A percentile compares a stretch with the other conserved stretches of the same genome.
These are phyloP conservation scores for Eumeta japonica DNA, from an alignment of 1,140 invertebrate species.

Conservation along the genomic window DNA sequence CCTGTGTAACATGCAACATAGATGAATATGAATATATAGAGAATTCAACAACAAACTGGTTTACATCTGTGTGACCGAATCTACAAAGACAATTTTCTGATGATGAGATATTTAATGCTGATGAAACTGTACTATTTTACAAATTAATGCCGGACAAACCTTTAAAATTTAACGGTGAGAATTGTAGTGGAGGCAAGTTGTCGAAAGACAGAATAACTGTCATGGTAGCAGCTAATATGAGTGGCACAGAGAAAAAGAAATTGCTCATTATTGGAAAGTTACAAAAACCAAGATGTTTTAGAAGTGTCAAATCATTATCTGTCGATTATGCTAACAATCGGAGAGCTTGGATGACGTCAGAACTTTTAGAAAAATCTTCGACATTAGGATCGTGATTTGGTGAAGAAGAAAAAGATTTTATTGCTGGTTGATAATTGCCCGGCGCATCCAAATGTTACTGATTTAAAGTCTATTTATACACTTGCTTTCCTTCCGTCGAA, in stretches of 20 bases:
- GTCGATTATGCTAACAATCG: constrained; percentile 17
- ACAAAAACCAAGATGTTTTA: constrained; percentile 15
- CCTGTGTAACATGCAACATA: no score
- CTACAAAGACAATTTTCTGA: constrained; percentile 13
- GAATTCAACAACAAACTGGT: no score
- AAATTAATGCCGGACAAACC: constrained; percentile 29
- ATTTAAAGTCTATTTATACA: constrained; percentile 15
- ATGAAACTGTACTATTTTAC: constrained; percentile 43
- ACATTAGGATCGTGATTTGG: constrained; percentile 14
- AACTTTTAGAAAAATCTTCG: constrained; percentile 13
- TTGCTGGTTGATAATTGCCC: constrained; percentile 14
- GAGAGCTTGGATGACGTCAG: constrained; percentile 15
- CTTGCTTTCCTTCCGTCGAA: constrained; percentile 15
- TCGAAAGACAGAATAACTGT: constrained; percentile 20
- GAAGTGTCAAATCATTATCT: constrained; percentile 13
- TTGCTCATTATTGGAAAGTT: constrained; percentile 19
- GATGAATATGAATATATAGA: no score
- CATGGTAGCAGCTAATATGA: constrained; percentile 17
- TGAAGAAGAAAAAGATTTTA: constrained; percentile 12
- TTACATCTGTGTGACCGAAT: constrained; percentile 15
- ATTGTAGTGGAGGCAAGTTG: constrained; percentile 19
- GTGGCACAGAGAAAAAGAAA: constrained; percentile 51
- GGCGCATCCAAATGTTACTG: constrained; percentile 11
- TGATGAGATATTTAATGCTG: constrained; percentile 42
- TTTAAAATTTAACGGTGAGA: constrained; percentile 25